Evolutionary conservation across 2,113 vertebrate species (phyloP).

Genomic region (Chaetodon auriga): DNA sequence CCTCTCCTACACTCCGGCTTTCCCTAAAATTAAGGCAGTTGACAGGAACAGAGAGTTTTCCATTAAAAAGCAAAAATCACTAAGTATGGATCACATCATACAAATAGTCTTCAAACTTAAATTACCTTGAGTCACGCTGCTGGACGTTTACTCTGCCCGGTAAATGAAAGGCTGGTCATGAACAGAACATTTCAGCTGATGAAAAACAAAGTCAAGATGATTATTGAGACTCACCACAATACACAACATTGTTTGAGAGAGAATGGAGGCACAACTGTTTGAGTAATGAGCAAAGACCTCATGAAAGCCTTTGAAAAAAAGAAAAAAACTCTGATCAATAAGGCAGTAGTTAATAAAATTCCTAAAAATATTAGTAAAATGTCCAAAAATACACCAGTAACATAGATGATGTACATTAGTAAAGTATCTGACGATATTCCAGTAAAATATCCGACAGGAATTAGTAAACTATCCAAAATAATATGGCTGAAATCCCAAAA

Average conservation of each 20-base stretch:
- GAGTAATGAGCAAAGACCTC: not conserved
- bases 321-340: too few relatives aligned
- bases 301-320: not conserved
- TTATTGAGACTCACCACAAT: not conserved
- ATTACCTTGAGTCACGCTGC: not conserved
- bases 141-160: not conserved
- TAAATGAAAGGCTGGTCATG: not conserved
- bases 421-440: too few relatives aligned
- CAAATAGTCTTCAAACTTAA: not conserved
- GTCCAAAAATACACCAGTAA: not conserved
- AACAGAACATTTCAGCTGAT: not conserved
- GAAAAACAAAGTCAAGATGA: not conserved
- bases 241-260: too few relatives aligned
- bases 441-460: too few relatives aligned
- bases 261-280: not conserved
- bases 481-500: too few relatives aligned
- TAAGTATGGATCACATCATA: not conserved
- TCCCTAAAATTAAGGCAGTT: constrained; percentile 18
- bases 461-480: too few relatives aligned
- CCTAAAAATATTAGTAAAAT: not conserved
- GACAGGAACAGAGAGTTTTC: not conserved
- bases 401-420: too few relatives aligned
- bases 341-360: too few relatives aligned
- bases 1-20: constrained; percentile 30
- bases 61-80: constrained; percentile 14